Evolutionary conservation across 2,113 vertebrate genomes (phyloP).

Genomic region (Sterrhoptilus dennistouni): DNA sequence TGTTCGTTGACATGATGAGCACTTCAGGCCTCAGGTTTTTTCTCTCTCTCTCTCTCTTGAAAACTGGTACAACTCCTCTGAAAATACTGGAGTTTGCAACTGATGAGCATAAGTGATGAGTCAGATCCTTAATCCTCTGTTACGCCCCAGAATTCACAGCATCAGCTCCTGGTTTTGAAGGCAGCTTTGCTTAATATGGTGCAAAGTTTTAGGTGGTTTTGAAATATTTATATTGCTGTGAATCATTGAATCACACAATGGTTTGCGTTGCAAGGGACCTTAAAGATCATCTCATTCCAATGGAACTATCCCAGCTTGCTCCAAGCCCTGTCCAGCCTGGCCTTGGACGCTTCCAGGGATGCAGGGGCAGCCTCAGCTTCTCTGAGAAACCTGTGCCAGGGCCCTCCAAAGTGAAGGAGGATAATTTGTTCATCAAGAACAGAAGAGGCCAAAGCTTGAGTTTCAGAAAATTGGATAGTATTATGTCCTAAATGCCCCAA

Average conservation of each 20-base stretch:
- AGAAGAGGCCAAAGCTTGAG: not conserved
- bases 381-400: not conserved
- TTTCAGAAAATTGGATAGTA: not conserved
- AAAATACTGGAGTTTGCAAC: conserved; percentile 31
- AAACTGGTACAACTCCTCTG: conserved; percentile 21
- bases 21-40: conserved; percentile 27
- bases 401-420: not conserved
- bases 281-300: not conserved
- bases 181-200: not conserved
- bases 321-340: not conserved
- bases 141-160: conserved; percentile 34
- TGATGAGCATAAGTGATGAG: conserved; percentile 45
- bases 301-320: not conserved
- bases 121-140: conserved; percentile 37
- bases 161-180: conserved; percentile 5
- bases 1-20: conserved; percentile 52
- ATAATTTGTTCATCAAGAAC: not conserved
- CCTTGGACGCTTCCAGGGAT: not conserved
- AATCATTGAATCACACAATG: not conserved
- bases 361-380: not conserved
- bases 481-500: not conserved
- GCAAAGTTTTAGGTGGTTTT: not conserved
- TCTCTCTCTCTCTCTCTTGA: not conserved
- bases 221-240: not conserved
- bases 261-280: not conserved